A percentile compares a stretch with the other conserved stretches of the same genome.
Conservation (phyloP, 2,797 vertebrate genomes). For the Avahi laniger region DNA sequence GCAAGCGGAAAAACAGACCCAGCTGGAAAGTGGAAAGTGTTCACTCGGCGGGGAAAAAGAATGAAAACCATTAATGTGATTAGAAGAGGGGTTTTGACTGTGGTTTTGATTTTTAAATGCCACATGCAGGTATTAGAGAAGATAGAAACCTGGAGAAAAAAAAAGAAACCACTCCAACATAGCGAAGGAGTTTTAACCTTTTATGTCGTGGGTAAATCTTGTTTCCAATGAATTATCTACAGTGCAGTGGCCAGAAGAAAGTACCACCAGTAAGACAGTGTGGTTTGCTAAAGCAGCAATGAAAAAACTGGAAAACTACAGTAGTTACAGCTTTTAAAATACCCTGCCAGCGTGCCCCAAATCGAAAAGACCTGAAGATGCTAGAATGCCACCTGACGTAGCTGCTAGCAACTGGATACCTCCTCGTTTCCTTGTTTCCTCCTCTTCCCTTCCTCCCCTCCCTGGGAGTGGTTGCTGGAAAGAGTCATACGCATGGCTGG, state of each 20-base stretch:
- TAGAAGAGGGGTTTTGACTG: conserved; percentile 70
- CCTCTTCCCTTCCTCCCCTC: conserved; percentile 30
- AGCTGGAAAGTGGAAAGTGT: conserved; percentile 80
- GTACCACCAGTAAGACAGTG: conserved; percentile 78
- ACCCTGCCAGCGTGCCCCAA: conserved; percentile 77
- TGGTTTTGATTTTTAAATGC: conserved; percentile 79
- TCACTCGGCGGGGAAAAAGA: conserved; percentile 77
- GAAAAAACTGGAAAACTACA: conserved; percentile 78
- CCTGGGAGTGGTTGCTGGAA: conserved; percentile 39
- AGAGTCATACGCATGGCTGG: conserved; percentile 64
- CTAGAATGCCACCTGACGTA: conserved; percentile 67
- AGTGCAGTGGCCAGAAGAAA: conserved; percentile 84
- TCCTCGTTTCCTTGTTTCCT: conserved; percentile 56
- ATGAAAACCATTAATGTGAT: conserved; percentile 72
- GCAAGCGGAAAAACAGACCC: conserved; percentile 73
- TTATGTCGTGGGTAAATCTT: conserved; percentile 70
- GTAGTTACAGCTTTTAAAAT: conserved; percentile 76
- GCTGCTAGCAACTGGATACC: conserved; percentile 80
- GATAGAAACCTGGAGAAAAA: conserved; percentile 76
- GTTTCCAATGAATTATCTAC: conserved; percentile 82
- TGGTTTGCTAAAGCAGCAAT: conserved; percentile 84
- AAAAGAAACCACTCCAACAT: conserved; percentile 59
- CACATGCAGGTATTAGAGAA: conserved; percentile 84
- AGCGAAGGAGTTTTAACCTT: conserved; percentile 76
- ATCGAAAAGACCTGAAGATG: conserved; percentile 78